Conservation (phyloP, 2,888 invertebrate species). For the Protophormia terraenovae region DNA sequence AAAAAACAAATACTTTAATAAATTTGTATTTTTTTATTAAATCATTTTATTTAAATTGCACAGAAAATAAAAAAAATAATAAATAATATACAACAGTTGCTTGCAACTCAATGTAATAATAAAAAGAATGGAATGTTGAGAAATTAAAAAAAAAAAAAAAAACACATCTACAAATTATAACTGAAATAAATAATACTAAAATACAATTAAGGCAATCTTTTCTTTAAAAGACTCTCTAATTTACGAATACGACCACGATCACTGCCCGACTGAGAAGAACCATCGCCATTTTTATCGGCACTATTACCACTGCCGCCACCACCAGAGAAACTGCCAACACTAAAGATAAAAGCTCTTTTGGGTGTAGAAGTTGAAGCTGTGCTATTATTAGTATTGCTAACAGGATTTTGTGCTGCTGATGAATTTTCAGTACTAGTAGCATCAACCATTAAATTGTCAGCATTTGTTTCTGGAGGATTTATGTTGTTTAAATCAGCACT, state of each 20-base stretch:
- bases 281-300: slow-evolving; percentile 75
- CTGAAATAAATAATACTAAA: background rate
- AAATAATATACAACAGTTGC: background rate
- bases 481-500: slow-evolving; percentile 27
- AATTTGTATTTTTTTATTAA: background rate
- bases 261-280: slow-evolving; percentile 70
- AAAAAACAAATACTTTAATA: background rate
- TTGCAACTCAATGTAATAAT: slow-evolving; percentile 35
- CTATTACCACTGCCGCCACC: slow-evolving; percentile 72
- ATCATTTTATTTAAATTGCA: slow-evolving; percentile 41
- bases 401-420: background rate
- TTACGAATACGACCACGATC: slow-evolving; percentile 83
- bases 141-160: background rate
- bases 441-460: slow-evolving; percentile 53
- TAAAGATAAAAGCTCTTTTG: slow-evolving; percentile 78
- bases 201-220: slow-evolving; percentile 80
- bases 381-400: slow-evolving; percentile 14
- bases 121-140: slow-evolving; percentile 7
- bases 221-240: slow-evolving; percentile 83
- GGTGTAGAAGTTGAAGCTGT: slow-evolving; percentile 73
- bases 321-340: slow-evolving; percentile 78
- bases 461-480: slow-evolving; percentile 22
- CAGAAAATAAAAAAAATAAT: background rate
- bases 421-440: slow-evolving; percentile 52
- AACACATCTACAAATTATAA: background rate